Evolutionary conservation across 2,113 vertebrate species (phyloP), one percentile per base, ranked within the genome.

Genomic region (Thomomys bottae): DNA sequence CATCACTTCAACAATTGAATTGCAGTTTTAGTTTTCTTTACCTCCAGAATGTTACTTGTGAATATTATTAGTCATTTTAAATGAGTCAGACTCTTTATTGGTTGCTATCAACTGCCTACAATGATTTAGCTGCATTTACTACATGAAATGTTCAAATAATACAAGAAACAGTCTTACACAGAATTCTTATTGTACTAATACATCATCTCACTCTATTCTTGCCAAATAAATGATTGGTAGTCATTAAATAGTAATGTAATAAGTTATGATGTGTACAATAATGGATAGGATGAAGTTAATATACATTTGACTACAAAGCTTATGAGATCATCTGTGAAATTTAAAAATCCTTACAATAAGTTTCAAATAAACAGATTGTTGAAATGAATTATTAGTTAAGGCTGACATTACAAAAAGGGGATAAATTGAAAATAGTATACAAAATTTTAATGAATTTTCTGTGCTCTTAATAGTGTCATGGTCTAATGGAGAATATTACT

Each of bases 21-120:
- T 87, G 68, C 89, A 96, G 94, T 40, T 54, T 94, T 67, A 96
- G 84, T 14, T 84, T 78, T 94, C 9, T 91, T 91, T 89, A 67
- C 11, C 57, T 83, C 64, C 45, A 88, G n/a, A 45, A 95, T 83
- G 87, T 91, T 57, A 66, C 4, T 21, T 84, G 42, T 82, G 59
- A 83, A n/a, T 87, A 20, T 15, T 72, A 34, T 66, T 73, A n/a
- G 6, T 87, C 45, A 57, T 9, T 87, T 87, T 66, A 88, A 91
- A 78, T 67, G 84, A 81, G 34, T 82, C 26, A 71, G 23, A 70
- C 21, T 93, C 10, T 90, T 92, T 91, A 84, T 32, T 83, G 5
- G 40, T 64, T 90, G 18, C 36, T 92, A 91, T 32, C 89, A 96
- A 79, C 59, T 93, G 64, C n/a, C 42, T 38, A 36, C 49, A 61